Evolutionary conservation across 2,797 vertebrate genomes (phyloP), one percentile per base, ranked within the genome.

Genomic region (Aphelocoma californica): DNA sequence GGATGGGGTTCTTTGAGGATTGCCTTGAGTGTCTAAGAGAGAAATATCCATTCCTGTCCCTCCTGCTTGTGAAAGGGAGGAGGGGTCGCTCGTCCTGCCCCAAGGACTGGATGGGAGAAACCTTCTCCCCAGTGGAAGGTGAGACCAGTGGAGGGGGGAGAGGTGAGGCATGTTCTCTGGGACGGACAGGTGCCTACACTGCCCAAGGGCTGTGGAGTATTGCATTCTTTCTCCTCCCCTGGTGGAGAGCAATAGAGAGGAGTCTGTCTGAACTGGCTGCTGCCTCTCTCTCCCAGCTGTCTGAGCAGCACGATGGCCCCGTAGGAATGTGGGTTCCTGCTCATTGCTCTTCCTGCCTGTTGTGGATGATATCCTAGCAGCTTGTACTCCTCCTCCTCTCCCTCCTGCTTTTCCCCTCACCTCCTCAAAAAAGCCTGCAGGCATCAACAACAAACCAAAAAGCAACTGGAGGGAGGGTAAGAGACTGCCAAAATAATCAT

Each of bases 401-500:
- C 90, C 77, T 88, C 79, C 95, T 95, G 88, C 84, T 82, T 92
- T 96, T 83, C 78, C 66, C 92, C 31, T 64, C 61, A 34, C 48
- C 56, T 82, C 95, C 89, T 85, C 90, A 93, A 81, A 93, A 97
- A 95, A 96, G 94, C 92, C 92, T 95, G 96, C 89, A 95, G 95
- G 93, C 91, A 89, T 90, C 94, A 96, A 93, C 95, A 97, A 95
- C 96, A 97, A 96, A 97, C 95, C 95, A 97, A 96, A 96, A 96
- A 94, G 64, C 93, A 95, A 89, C 83, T 40, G 84, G 95, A 93
- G 95, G 75, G 93, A 94, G 96, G 71, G 84, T 85, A 93, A 96
- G 91, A 93, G 96, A 95, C 96, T 97, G 96, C 97, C 96, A 97
- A 96, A 97, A 88, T 93, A 92, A 96, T 90, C 79, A 65, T 78